Evolutionary conservation across 2,797 vertebrate species (phyloP).

Genomic region (Brachymystax lenok): DNA sequence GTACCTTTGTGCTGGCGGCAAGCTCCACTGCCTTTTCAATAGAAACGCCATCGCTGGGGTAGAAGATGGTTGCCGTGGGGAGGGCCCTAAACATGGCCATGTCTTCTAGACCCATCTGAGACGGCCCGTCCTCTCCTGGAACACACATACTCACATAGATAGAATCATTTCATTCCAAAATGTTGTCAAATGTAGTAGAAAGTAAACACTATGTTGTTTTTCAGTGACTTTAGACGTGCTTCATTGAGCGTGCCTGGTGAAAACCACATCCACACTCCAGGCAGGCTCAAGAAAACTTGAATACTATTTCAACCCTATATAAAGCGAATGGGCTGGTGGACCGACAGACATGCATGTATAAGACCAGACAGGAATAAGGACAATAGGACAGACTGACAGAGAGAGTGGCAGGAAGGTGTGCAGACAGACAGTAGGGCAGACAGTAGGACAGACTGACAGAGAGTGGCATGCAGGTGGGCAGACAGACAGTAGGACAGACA

Average conservation of each 20-base stretch:
- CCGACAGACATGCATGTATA: conserved; percentile 6
- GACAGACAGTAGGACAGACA: conserved; percentile 57
- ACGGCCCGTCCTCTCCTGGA: conserved; percentile 92
- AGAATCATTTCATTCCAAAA: not conserved
- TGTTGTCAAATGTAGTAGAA: not conserved
- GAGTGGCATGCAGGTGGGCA: conserved; percentile 26
- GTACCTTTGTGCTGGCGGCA: conserved; percentile 90
- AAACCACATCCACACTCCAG: not conserved
- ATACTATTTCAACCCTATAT: not conserved
- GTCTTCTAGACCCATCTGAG: conserved; percentile 94
- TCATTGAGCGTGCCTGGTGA: not conserved
- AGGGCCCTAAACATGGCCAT: conserved; percentile 88
- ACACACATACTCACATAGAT: conserved; percentile 2
- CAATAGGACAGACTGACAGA: conserved; percentile 58
- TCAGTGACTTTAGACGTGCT: not conserved
- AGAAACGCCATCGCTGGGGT: conserved; percentile 90
- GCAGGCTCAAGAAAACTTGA: not conserved
- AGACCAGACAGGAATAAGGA: conserved; percentile 45
- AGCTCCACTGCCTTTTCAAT: conserved; percentile 95
- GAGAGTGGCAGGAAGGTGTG: not conserved
- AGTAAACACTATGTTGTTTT: not conserved
- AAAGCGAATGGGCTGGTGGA: conserved; percentile 4
- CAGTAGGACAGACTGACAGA: conserved; percentile 74
- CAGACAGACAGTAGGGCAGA: conserved; percentile 79
- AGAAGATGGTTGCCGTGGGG: conserved; percentile 89